Base-by-base conservation (phyloP, 2,888 invertebrate species). In the Drosophila paucipuncta region DNA sequence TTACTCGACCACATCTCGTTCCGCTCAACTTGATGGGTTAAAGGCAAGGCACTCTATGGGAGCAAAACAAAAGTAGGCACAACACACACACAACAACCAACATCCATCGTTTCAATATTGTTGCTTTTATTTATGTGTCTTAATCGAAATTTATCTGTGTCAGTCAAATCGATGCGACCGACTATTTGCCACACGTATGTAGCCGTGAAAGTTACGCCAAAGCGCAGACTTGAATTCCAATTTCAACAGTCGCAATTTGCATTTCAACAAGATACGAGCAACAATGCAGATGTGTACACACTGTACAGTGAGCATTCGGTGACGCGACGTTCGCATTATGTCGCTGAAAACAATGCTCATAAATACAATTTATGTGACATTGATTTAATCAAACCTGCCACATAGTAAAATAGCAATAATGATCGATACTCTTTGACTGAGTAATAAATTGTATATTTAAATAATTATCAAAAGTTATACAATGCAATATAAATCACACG, bases 181-280 rank as follows among this genome's bases (percentile, higher is more conserved):
- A 65, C 73, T 67, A 70, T 22, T 72, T 79, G 69, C 50, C 62
- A 49, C 57, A 61, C 53, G 58, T 70, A 10, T 13, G 22, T 33
- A 41, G 72, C 68, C 73, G 78, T 71, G 79, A 80, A 80, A 80
- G 79, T 80, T 77, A 57, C 61, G 67, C 49, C 59, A 2, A 39
- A 35, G 30, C 50, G 53, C 37, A 28, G 78, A 55, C 61, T 53
- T 60, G 79, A 80, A 80, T 80, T 68, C 74, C 71, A 79, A 80
- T 80, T 73, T 73, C 55, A 65, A 67, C 70, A 74, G 16, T 47
- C 61, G 64, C 65, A 69, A 79, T 80, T 79, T 80, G 73, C 79
- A 76, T 80, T 76, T 76, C 60, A 37, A 70, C 80, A 80, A 70
- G 49, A 63, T 31, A 60, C 76, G 67, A 25, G 60, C 55, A 73